phyloP scores from a whole-genome alignment of 2,113 vertebrate genomes.

The Notiomystis cincta region DNA sequence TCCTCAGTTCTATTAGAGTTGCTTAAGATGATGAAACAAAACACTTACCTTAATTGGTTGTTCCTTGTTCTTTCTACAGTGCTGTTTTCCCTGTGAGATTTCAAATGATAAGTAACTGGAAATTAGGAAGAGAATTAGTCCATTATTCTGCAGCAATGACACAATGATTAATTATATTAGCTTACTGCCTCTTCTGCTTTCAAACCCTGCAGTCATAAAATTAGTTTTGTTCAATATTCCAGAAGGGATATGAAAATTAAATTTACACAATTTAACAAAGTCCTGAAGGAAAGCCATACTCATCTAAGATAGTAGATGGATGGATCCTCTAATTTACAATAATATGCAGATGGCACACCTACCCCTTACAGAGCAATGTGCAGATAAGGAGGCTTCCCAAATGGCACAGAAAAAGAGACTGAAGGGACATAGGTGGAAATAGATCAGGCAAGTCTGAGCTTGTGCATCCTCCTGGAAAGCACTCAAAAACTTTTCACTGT shows the following conservation, averaged over 20 bases:
- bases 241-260: conserved; percentile 54
- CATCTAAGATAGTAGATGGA: conserved; percentile 32
- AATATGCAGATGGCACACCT: conserved; percentile 8
- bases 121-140: conserved; percentile 60
- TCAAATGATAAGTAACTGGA: conserved; percentile 53
- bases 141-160: conserved; percentile 47
- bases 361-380: neutral
- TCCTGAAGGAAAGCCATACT: conserved; percentile 45
- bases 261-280: conserved; percentile 58
- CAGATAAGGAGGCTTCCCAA: conserved; percentile 11
- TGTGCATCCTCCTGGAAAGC: neutral
- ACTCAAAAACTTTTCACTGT: neutral
- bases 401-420: neutral
- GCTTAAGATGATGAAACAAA: conserved; percentile 21
- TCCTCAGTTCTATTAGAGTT: neutral
- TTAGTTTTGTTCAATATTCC: conserved; percentile 55
- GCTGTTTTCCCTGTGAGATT: conserved; percentile 36
- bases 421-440: neutral
- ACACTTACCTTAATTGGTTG: neutral
- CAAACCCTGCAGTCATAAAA: conserved; percentile 58
- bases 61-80: conserved; percentile 12
- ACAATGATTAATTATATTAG: conserved; percentile 69
- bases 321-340: conserved; percentile 26
- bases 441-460: neutral
- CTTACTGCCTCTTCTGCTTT: conserved; percentile 51